Conservation (phyloP, 2,888 invertebrate species). For the Leistus spinibarbis region DNA sequence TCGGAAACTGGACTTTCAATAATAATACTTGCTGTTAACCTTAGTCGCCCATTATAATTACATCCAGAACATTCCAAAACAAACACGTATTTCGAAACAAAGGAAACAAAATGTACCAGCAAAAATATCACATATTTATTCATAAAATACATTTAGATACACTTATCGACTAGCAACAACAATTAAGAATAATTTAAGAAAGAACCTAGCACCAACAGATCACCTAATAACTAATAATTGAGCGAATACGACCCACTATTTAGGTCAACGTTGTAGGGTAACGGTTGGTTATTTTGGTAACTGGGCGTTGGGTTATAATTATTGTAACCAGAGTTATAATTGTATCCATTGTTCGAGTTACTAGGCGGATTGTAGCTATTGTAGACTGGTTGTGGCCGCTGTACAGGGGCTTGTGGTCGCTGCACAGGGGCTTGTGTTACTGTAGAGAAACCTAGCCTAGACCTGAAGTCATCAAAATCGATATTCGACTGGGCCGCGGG, state of each 20-base stretch:
- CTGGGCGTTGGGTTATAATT: slow-evolving; percentile 1
- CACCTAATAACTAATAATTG: background rate
- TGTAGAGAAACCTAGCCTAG: slow-evolving; percentile 34
- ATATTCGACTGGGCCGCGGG: slow-evolving; percentile 55
- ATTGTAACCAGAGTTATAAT: slow-evolving; percentile 24
- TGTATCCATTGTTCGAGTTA: slow-evolving; percentile 18
- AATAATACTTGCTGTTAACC: slow-evolving; percentile 6
- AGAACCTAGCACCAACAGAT: background rate
- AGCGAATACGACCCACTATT: slow-evolving; percentile 30
- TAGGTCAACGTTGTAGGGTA: slow-evolving; percentile 33
- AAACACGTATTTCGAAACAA: slow-evolving; percentile 8
- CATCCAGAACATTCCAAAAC: background rate
- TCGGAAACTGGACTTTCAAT: slow-evolving; percentile 35
- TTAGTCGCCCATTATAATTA: background rate
- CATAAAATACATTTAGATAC: slow-evolving; percentile 15
- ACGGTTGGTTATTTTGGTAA: background rate
- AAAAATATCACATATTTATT: slow-evolving; percentile 18
- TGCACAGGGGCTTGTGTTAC: slow-evolving; percentile 36
- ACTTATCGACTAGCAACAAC: slow-evolving; percentile 35
- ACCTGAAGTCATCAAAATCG: slow-evolving; percentile 35
- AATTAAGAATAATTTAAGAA: slow-evolving; percentile 31
- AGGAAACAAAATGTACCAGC: background rate
- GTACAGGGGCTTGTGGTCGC: slow-evolving; percentile 44
- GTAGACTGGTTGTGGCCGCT: slow-evolving; percentile 46
- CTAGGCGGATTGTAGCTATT: slow-evolving; percentile 28